These are phyloP conservation scores for Cepaea hortensis DNA, from an alignment of 2,888 invertebrate genomes.

Conservation along the genomic window DNA sequence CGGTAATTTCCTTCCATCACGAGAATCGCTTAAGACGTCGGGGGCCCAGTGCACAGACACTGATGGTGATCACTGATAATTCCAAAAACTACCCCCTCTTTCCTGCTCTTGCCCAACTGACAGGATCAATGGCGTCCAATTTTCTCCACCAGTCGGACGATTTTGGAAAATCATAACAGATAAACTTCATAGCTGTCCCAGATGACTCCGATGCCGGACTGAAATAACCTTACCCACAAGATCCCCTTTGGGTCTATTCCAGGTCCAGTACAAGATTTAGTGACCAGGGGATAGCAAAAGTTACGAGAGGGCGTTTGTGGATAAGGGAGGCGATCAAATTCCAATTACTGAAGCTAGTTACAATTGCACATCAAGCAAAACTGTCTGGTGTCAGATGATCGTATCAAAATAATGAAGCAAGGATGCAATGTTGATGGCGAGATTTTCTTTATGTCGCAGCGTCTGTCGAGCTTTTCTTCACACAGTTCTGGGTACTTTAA, in stretches of 20 bases:
- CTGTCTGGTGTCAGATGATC: constrained; percentile 2
- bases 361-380: background rate
- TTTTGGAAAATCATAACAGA: constrained; percentile 53
- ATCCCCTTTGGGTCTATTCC: background rate
- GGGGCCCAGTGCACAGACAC: constrained; percentile 39
- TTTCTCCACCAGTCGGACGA: constrained; percentile 47
- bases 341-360: background rate
- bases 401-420: constrained; percentile 32
- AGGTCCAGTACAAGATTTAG: background rate
- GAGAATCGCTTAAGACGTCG: constrained; percentile 51
- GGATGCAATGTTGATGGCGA: background rate
- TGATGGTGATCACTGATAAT: constrained; percentile 50
- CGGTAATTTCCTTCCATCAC: constrained; percentile 54
- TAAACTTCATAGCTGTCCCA: constrained; percentile 46
- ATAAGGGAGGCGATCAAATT: background rate
- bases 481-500: background rate
- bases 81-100: constrained; percentile 8
- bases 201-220: constrained; percentile 13
- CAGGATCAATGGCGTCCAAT: constrained; percentile 52
- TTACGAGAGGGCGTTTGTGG: background rate
- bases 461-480: background rate
- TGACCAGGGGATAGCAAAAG: constrained; percentile 9
- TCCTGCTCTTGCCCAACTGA: constrained; percentile 15
- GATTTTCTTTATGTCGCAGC: background rate
- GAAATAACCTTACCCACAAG: background rate